These are phyloP conservation scores for Scrobipalpa atriplicella DNA, from an alignment of 2,888 invertebrate genomes.

Conservation along the genomic window DNA sequence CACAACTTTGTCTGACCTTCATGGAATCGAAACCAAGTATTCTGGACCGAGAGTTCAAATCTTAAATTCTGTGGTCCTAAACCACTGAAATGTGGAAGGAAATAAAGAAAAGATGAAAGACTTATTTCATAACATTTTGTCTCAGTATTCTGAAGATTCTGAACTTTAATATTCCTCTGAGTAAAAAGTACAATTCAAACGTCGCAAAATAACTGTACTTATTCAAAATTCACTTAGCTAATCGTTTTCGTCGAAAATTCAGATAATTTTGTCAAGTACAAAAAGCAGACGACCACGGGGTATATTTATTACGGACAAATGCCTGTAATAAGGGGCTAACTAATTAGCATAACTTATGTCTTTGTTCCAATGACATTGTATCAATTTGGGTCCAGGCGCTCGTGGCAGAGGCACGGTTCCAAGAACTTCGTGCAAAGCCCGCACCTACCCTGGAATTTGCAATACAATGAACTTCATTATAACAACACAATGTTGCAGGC, in stretches of 20 bases:
- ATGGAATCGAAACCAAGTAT: too few relatives aligned
- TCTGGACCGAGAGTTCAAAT: too few relatives aligned
- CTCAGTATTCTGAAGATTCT: too few relatives aligned
- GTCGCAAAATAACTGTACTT: too few relatives aligned
- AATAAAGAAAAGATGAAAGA: too few relatives aligned
- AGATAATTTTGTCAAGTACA: not conserved
- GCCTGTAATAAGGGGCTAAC: not conserved
- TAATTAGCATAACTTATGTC: constrained; percentile 9
- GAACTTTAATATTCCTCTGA: too few relatives aligned
- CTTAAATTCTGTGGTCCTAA: too few relatives aligned
- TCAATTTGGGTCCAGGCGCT: constrained; percentile 13
- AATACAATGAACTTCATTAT: constrained; percentile 4
- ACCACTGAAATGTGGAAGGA: too few relatives aligned
- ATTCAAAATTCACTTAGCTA: too few relatives aligned
- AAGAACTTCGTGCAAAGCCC: not conserved
- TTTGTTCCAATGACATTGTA: constrained; percentile 5
- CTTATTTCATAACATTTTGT: too few relatives aligned
- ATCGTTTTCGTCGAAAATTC: not conserved
- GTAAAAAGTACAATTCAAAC: too few relatives aligned
- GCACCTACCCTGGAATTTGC: not conserved
- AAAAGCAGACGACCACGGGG: not conserved
- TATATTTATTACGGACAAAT: not conserved
- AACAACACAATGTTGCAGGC: not conserved
- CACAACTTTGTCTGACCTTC: too few relatives aligned
- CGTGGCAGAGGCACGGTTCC: constrained; percentile 4